A percentile compares a stretch with the other conserved stretches of the same genome.
Evolutionary conservation across 2,888 invertebrate genomes (phyloP).

Genomic region (Trypoxylon attenuatum): DNA sequence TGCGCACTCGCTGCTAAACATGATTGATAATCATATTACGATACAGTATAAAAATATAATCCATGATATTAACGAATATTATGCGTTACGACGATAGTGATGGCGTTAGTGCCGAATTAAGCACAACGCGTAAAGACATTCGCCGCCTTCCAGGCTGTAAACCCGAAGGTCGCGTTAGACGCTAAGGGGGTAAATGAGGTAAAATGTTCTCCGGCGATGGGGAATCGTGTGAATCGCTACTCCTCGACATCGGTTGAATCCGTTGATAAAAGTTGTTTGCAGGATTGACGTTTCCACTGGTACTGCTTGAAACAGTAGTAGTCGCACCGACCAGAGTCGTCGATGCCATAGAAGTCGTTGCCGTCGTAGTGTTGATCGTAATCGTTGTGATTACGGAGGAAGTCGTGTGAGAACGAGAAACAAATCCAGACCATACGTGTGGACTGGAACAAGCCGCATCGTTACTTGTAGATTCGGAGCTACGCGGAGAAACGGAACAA

Average conservation of each 20-base stretch:
- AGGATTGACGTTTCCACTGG: slow-evolving; percentile 22
- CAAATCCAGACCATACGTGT: slow-evolving; percentile 34
- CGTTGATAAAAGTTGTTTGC: slow-evolving; percentile 50
- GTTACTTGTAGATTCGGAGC: slow-evolving; percentile 40
- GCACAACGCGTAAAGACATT: slow-evolving; percentile 33
- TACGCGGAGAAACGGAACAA: slow-evolving; percentile 36
- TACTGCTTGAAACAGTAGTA: slow-evolving; percentile 44
- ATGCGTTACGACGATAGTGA: slow-evolving; percentile 58
- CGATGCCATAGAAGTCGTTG: slow-evolving; percentile 28
- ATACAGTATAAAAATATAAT: slow-evolving; percentile 73
- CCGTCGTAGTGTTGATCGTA: slow-evolving; percentile 47
- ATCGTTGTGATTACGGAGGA: slow-evolving; percentile 51
- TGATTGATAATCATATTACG: slow-evolving; percentile 46
- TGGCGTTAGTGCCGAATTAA: slow-evolving; percentile 32
- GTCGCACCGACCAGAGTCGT: slow-evolving; percentile 39
- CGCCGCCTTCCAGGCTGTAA: slow-evolving; percentile 43
- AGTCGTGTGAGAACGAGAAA: slow-evolving; percentile 48
- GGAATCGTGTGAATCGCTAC: slow-evolving; percentile 57
- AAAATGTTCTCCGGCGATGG: slow-evolving; percentile 69
- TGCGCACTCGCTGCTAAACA: slow-evolving; percentile 34
- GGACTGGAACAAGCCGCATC: slow-evolving; percentile 39
- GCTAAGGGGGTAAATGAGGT: slow-evolving; percentile 72
- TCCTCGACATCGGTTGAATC: slow-evolving; percentile 47
- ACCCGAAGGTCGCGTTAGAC: slow-evolving; percentile 45
- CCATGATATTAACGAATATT: slow-evolving; percentile 67